These are phyloP conservation scores for Bufo gargarizans DNA, from an alignment of 2,113 vertebrate genomes.

Conservation along the genomic window DNA sequence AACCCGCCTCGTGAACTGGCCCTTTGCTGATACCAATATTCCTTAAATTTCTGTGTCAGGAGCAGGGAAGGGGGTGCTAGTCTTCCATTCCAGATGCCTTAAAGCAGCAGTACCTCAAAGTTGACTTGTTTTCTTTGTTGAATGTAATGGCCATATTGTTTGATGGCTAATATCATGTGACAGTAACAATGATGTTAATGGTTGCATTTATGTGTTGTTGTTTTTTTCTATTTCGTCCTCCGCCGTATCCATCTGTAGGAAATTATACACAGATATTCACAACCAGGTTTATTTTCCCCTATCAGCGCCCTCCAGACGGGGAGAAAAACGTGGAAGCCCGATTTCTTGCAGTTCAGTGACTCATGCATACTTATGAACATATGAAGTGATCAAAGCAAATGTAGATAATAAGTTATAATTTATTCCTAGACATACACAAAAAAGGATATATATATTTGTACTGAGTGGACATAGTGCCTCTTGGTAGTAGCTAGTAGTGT, in stretches of 20 bases:
- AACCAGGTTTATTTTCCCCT: slow-evolving; percentile 33
- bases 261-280: slow-evolving; percentile 16
- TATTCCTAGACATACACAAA: slow-evolving; percentile 51
- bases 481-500: too few relatives aligned
- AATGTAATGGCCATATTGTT: background rate
- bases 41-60: background rate
- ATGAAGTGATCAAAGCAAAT: slow-evolving; percentile 24
- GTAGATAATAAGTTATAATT: slow-evolving; percentile 55
- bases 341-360: background rate
- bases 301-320: background rate
- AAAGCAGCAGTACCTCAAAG: slow-evolving; percentile 2
- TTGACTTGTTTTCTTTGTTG: background rate
- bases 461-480: slow-evolving; percentile 11
- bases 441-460: slow-evolving; percentile 32
- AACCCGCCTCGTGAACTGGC: too few relatives aligned
- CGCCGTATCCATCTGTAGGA: background rate
- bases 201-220: background rate
- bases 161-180: background rate
- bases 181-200: background rate
- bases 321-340: background rate
- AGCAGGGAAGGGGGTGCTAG: background rate
- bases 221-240: background rate
- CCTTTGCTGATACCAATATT: background rate
- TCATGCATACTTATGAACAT: slow-evolving; percentile 6
- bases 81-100: slow-evolving; percentile 33